Evolutionary conservation across 1,140 invertebrate species (phyloP).

Genomic region (Elysia chlorotica): DNA sequence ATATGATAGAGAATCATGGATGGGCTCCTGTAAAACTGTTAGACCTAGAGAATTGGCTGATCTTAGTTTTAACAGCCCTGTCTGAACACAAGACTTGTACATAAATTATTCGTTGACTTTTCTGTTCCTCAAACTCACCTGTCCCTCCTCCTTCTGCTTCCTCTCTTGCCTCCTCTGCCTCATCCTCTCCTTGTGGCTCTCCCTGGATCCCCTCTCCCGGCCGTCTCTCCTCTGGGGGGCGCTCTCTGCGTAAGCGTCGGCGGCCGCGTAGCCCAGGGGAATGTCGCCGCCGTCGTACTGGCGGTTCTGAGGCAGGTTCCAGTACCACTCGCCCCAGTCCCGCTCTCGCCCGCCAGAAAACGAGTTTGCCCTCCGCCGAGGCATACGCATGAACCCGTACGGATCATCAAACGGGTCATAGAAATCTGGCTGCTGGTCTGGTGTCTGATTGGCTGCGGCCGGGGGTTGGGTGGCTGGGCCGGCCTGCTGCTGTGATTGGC

Average conservation of each 20-base stretch:
- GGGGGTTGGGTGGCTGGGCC: conserved; percentile 13
- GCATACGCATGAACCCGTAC: conserved; percentile 51
- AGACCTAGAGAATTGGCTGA: no score
- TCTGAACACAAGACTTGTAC: no score
- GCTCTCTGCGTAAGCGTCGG: conserved; percentile 41
- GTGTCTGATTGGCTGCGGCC: background rate
- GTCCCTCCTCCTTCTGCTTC: conserved; percentile 25
- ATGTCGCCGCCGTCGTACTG: conserved; percentile 44
- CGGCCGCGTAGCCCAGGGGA: conserved; percentile 50
- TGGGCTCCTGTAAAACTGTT: no score
- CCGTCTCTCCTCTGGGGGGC: conserved; percentile 15
- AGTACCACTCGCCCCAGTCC: conserved; percentile 49
- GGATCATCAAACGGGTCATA: conserved; percentile 53
- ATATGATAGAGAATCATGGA: no score
- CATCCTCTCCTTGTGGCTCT: conserved; percentile 1
- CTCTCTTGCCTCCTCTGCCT: conserved; percentile 14
- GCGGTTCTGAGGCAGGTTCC: conserved; percentile 34
- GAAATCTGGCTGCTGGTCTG: conserved; percentile 31
- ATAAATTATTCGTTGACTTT: no score
- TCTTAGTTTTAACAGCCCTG: no score
- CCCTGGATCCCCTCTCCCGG: conserved; percentile 4
- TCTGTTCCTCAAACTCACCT: no score
- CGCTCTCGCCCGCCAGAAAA: conserved; percentile 45
- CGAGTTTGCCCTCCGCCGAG: conserved; percentile 49
- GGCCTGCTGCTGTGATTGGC: background rate